Evolutionary conservation across 2,113 vertebrate species (phyloP), one percentile per base, ranked within the genome.

Genomic region (Labeo catla): DNA sequence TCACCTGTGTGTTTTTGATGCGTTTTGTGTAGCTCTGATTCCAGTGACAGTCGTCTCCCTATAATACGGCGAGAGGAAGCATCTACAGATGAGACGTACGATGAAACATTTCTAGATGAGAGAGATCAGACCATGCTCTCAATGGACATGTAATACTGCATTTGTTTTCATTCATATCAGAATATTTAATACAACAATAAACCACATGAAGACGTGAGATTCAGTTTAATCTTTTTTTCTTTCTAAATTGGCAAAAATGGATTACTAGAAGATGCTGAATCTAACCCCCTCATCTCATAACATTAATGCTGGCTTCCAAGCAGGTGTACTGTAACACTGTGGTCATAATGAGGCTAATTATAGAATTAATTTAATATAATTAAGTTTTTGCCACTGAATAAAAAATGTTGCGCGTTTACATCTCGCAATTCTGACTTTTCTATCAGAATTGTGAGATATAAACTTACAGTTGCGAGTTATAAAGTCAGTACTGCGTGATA

Each of bases 41-140:
- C 97, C 83, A 96, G 94, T 89, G 97, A 98, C 93, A 98, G 96
- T 93, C 96, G 92, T 83, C 93, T 96, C 91, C 96, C 97, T 49
- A 96, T 97, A 92, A 96, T 96, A 92, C 95, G 94, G 78, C 94
- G 94, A 86, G 97, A 97, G 89, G 97, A 98, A 89, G 93, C 91
- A 21, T 96, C 96, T 54, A 96, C 93, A 34, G 96, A 96, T 39
- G 96, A 97, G 93, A 95, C 94, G 76, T 97, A 95, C 10, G 96
- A 96, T 19, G 94, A 96, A 93, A 96, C 94, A 90, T 93, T 94
- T 88, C 90, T 78, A 5, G 95, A 97, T 86, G 95, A 97, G 73
- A 70, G 96, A 97, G 95, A 98, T 85, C 96, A 96, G 92, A 96
- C 95, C 91, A 95, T 96, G 74, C 94, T 97, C 89, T 96, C 96